Evolutionary conservation across 2,888 invertebrate genomes (phyloP).

Genomic region (Perizoma flavofasciatum): DNA sequence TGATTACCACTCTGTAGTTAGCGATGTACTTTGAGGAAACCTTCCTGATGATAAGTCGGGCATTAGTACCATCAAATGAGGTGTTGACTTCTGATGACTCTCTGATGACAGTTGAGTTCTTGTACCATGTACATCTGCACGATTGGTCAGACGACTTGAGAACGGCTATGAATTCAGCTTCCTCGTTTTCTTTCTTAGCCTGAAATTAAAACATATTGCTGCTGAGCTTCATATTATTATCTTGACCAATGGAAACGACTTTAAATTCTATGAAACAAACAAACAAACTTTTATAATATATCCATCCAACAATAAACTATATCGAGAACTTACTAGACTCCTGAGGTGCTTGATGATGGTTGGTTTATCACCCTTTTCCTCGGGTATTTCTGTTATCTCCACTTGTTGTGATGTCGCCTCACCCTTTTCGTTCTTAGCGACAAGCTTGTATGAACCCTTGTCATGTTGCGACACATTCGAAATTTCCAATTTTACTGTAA

Average conservation of each 20-base stretch:
- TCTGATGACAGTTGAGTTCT: slow-evolving; percentile 89
- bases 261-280: background rate
- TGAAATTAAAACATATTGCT: slow-evolving; percentile 37
- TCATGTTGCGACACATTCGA: slow-evolving; percentile 91
- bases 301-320: background rate
- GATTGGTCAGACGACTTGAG: slow-evolving; percentile 91
- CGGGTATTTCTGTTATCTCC: slow-evolving; percentile 92
- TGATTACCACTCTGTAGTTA: slow-evolving; percentile 92
- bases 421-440: slow-evolving; percentile 96
- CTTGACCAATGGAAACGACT: background rate
- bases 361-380: slow-evolving; percentile 91
- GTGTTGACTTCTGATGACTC: slow-evolving; percentile 91
- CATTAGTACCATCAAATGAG: slow-evolving; percentile 92
- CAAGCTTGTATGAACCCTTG: slow-evolving; percentile 94
- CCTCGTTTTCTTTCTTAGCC: slow-evolving; percentile 84
- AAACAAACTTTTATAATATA: background rate
- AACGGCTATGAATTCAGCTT: slow-evolving; percentile 90
- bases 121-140: slow-evolving; percentile 93
- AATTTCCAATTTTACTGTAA: slow-evolving; percentile 95
- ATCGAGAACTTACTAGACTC: slow-evolving; percentile 86
- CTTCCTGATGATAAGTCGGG: slow-evolving; percentile 90
- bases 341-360: slow-evolving; percentile 90
- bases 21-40: slow-evolving; percentile 91
- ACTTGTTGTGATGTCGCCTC: slow-evolving; percentile 95
- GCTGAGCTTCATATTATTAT: background rate